Conservation (phyloP, 2,113 vertebrate genomes). For the Equus quagga region DNA sequence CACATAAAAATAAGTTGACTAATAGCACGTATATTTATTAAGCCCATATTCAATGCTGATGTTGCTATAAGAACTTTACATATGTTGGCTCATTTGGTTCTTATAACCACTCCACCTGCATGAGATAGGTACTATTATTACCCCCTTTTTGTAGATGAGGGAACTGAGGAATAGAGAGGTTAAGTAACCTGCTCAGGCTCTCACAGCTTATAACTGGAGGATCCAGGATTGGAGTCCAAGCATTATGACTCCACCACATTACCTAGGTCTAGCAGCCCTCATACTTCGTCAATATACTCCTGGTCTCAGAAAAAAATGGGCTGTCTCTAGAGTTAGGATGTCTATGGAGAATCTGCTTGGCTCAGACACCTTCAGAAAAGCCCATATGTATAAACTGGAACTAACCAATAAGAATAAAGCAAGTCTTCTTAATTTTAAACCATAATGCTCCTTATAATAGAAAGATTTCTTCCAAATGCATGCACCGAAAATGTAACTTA, state of each 20-base stretch:
- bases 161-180: neutral
- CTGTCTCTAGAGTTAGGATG: neutral
- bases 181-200: neutral
- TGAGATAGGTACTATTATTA: neutral
- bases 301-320: neutral
- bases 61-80: neutral
- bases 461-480: neutral
- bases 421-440: neutral
- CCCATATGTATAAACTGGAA: neutral
- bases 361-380: neutral
- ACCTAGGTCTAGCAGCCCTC: neutral
- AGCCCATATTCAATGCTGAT: neutral
- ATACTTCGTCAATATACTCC: neutral
- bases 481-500: neutral
- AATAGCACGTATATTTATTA: neutral
- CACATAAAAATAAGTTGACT: neutral
- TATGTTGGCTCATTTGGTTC: neutral
- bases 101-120: too few relatives aligned
- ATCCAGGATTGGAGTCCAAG: neutral
- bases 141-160: neutral
- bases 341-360: neutral
- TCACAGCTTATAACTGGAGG: neutral
- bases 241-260: neutral
- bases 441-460: neutral
- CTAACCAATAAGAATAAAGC: neutral